Evolutionary conservation across 2,888 invertebrate species (phyloP), one percentile per base, ranked within the genome.

Genomic region (Oithona nana): DNA sequence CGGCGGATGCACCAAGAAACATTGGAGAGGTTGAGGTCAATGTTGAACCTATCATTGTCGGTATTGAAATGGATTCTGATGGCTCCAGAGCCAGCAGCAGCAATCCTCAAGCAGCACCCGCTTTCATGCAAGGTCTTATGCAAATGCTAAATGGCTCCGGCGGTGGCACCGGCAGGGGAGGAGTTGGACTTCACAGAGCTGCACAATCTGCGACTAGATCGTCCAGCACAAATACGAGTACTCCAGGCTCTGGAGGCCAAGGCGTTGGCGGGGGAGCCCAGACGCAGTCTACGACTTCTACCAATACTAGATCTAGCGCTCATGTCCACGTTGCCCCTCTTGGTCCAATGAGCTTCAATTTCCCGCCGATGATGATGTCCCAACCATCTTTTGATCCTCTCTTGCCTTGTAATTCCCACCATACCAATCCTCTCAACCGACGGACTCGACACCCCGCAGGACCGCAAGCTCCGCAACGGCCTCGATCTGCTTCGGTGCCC

Each of bases 341-440:
- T 1, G 66, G 67, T 28, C 51, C 65, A 30, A 63, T 64, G 11
- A 65, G 65, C 13, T 63, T 66, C n/a, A 51, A 61, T 22, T 56
- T 63, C 65, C 64, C 67, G 48, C 65, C 64, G 2, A 65, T 64
- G 20, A 65, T 65, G 65, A 65, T 65, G 28, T 26, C 29, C 20
- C 63, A 66, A 61, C 68, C 66, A 52, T 71, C 77, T 63, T 80
- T 81, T 66, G 82, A 82, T 72, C 80, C 80, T 31, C 83, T 82
- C 69, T 73, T 85, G 66, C 82, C 82, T 1, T 85, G 84, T 69
- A 82, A 80, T 70, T 83, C 83, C 48, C 82, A 83, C 71, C 77
- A 76, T 0, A 75, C 22, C 16, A 22, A 48, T n/a, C 24, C 26
- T 30, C 54, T 64, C 20, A 64, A 65, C 4, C 54, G 64, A 39